Conservation (phyloP, 2,797 vertebrate species). For the Cuniculus paca region DNA sequence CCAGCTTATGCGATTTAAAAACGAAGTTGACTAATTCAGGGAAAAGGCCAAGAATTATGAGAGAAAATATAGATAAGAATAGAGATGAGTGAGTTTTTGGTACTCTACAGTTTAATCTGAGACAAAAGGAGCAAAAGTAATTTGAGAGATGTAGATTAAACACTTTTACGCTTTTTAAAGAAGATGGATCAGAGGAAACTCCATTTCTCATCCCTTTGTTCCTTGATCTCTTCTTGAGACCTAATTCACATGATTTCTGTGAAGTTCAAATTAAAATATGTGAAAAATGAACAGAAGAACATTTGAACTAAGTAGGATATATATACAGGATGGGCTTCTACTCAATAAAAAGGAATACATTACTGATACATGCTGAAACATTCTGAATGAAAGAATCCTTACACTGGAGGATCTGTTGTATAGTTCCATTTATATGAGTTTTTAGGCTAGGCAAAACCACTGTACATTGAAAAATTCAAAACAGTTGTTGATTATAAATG, state of each 20-base stretch:
- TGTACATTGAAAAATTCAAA: not conserved
- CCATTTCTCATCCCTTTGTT: not conserved
- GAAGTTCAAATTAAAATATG: not conserved
- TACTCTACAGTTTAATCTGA: not conserved
- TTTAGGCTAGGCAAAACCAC: not conserved
- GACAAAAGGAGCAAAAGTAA: not conserved
- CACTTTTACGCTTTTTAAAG: not conserved
- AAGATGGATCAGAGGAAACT: not conserved
- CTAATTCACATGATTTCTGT: not conserved
- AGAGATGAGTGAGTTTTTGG: not conserved
- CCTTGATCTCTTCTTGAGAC: not conserved
- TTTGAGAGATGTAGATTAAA: not conserved
- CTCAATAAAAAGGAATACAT: not conserved
- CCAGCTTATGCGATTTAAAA: constrained; percentile 22
- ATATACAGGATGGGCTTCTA: not conserved
- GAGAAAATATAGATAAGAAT: not conserved
- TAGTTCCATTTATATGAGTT: not conserved
- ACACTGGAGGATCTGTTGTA: not conserved
- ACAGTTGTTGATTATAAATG: not conserved
- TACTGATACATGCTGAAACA: not conserved
- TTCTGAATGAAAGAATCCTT: not conserved
- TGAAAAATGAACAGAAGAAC: not conserved
- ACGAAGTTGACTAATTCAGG: constrained; percentile 21
- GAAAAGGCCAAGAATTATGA: not conserved
- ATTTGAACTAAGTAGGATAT: not conserved